Percentiles rank a stretch among this genome's conserved stretches.
Evolutionary conservation across 2,797 vertebrate species (phyloP).

Genomic region (Anguilla obscura): DNA sequence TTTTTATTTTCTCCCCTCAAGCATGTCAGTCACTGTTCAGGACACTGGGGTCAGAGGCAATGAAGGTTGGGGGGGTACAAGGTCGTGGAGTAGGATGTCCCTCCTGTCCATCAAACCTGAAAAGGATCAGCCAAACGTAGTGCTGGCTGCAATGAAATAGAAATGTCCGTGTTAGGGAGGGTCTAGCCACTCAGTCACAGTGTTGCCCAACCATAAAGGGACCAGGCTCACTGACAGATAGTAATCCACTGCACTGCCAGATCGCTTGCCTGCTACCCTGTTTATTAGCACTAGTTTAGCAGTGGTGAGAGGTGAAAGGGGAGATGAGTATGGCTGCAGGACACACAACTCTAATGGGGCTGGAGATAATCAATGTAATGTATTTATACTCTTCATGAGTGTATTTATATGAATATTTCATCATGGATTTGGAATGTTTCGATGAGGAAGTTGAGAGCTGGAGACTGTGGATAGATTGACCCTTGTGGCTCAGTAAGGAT

Average conservation of each 20-base stretch:
- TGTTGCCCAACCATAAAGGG: neutral
- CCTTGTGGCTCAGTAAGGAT: neutral
- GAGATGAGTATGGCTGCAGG: neutral
- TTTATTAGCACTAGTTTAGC: neutral
- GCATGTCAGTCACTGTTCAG: neutral
- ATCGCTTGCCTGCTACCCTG: neutral
- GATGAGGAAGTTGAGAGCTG: neutral
- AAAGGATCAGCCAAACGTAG: slow-evolving; percentile 60
- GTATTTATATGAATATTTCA: neutral
- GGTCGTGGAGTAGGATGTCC: slow-evolving; percentile 67
- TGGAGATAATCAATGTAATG: neutral
- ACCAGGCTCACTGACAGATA: neutral
- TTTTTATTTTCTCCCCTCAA: neutral
- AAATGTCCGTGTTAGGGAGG: neutral
- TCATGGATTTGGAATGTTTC: neutral
- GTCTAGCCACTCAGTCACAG: neutral
- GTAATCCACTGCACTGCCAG: neutral
- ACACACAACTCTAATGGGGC: neutral
- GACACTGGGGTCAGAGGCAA: neutral
- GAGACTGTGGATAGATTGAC: neutral
- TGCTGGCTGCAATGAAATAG: slow-evolving; percentile 23
- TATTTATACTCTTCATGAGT: neutral
- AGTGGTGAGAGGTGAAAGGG: neutral
- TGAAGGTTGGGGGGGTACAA: slow-evolving; percentile 43
- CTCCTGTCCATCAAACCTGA: slow-evolving; percentile 73